Evolutionary conservation across 30 jellyfish, hydroid and myxozoan species (phyloP).

Genomic region (Cassiopea andromeda): DNA sequence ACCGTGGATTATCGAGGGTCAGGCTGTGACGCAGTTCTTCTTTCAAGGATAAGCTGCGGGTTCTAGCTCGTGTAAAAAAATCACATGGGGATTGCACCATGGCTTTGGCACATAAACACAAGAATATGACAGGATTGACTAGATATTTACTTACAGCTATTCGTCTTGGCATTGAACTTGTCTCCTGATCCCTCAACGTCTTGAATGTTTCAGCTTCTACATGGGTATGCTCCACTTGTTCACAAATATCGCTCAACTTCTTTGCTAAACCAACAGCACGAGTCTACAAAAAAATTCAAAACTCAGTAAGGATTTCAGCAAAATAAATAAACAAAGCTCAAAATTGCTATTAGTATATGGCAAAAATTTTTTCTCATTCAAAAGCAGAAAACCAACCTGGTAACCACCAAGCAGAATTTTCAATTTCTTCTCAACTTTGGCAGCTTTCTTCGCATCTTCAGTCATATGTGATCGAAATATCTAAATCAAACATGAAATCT

Average conservation of each 20-base stretch:
- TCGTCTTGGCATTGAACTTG: slow-evolving; percentile 91
- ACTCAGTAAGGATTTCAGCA: background rate
- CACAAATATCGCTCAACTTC: slow-evolving; percentile 88
- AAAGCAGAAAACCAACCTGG: slow-evolving; percentile 68
- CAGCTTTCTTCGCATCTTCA: slow-evolving; percentile 98
- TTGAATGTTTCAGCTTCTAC: slow-evolving; percentile 93
- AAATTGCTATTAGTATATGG: no score
- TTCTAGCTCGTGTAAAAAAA: background rate
- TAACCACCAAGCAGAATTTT: slow-evolving; percentile 97
- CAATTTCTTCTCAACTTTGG: slow-evolving; percentile 85
- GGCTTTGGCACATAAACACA: background rate
- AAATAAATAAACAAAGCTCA: no score
- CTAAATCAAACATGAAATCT: slow-evolving; percentile 26
- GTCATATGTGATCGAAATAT: slow-evolving; percentile 92
- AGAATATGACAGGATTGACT: background rate
- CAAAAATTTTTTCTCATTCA: background rate
- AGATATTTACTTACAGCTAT: slow-evolving; percentile 65
- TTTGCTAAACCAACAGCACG: slow-evolving; percentile 94
- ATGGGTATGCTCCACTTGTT: slow-evolving; percentile 93
- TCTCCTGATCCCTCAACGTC: slow-evolving; percentile 89
- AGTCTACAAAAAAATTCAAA: slow-evolving; percentile 63
- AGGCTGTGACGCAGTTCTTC: background rate
- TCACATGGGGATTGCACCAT: background rate
- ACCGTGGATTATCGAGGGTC: slow-evolving; percentile 1
- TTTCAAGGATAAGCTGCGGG: background rate